phyloP scores from a whole-genome alignment of 2,888 invertebrate species.

The Sphaerophoria rueppellii region DNA sequence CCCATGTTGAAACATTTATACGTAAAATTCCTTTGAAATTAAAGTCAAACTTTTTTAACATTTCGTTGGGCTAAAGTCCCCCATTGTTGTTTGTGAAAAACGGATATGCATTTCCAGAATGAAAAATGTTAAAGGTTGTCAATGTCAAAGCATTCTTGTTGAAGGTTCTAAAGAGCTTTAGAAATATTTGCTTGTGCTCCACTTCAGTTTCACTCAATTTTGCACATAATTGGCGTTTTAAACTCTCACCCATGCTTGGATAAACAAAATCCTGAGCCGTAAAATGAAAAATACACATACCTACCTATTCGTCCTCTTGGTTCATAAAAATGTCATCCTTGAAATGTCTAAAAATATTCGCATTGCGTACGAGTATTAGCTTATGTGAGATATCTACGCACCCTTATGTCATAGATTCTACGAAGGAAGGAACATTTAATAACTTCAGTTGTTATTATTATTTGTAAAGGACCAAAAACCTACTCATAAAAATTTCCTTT shows the following conservation, averaged over 20 bases:
- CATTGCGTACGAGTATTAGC: neutral
- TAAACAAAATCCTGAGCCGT: constrained; percentile 8
- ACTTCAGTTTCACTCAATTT: neutral
- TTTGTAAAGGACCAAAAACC: too few relatives aligned
- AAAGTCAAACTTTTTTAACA: constrained; percentile 5
- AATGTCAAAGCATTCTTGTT: constrained; percentile 8
- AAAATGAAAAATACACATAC: constrained; percentile 9
- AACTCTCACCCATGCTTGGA: neutral
- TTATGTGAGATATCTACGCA: too few relatives aligned
- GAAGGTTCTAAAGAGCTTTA: neutral
- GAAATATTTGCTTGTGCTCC: too few relatives aligned
- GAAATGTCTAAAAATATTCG: constrained; percentile 13
- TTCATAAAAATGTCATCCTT: constrained; percentile 1
- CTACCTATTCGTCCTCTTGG: neutral
- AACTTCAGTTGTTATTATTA: too few relatives aligned
- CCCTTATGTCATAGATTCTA: too few relatives aligned
- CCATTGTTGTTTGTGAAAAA: too few relatives aligned
- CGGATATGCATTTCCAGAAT: too few relatives aligned
- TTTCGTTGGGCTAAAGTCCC: neutral
- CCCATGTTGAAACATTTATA: neutral
- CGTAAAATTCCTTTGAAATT: neutral
- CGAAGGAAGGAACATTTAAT: too few relatives aligned
- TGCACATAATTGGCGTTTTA: too few relatives aligned
- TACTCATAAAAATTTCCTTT: neutral
- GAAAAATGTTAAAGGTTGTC: neutral